Evolutionary conservation across 2,888 invertebrate genomes (phyloP).

Genomic region (Rhopalosiphum nymphaeae): DNA sequence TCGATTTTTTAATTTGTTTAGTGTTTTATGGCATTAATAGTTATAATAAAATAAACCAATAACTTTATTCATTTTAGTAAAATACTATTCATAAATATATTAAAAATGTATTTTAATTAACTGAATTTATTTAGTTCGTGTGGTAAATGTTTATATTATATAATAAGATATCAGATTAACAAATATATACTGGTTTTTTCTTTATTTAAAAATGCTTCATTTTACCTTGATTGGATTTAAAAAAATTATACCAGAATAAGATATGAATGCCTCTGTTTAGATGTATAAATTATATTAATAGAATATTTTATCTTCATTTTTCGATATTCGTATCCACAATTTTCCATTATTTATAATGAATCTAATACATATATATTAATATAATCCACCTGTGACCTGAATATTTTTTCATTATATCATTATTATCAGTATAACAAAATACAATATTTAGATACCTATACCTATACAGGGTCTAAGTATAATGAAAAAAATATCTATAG

Average conservation of each 20-base stretch:
- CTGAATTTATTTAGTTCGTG: not conserved
- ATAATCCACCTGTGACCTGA: not conserved
- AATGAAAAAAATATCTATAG: not conserved
- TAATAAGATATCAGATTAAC: not conserved
- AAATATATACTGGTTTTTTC: not conserved
- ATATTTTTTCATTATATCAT: not conserved
- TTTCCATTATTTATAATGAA: not conserved
- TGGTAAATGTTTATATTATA: not conserved
- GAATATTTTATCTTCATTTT: not conserved
- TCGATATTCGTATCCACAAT: not conserved
- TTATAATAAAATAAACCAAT: not conserved
- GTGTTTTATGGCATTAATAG: not conserved
- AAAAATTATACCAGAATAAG: not conserved
- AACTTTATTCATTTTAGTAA: not conserved
- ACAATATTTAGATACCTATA: not conserved
- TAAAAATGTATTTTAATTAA: not conserved
- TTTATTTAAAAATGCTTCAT: not conserved
- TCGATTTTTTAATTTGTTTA: not conserved
- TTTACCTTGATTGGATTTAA: not conserved
- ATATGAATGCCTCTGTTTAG: not conserved
- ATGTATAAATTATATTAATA: not conserved
- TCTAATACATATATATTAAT: not conserved
- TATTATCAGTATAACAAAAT: not conserved
- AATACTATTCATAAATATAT: not conserved
- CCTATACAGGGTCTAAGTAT: not conserved